These are phyloP conservation scores for Pithys albifrons DNA, from an alignment of 2,113 vertebrate species.

Conservation along the genomic window DNA sequence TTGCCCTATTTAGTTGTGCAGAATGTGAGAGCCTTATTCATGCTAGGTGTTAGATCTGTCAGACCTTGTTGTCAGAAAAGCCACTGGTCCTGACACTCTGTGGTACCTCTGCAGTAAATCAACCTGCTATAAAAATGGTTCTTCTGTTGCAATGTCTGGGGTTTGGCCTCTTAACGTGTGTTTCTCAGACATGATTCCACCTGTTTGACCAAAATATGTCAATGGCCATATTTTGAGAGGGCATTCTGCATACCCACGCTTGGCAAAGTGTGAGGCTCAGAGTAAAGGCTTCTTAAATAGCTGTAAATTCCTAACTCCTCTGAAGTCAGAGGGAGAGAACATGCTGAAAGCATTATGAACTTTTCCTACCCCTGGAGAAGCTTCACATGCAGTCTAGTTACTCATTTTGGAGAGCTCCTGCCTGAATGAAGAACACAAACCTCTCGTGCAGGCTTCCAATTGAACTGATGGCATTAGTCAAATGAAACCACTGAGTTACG, in stretches of 20 bases:
- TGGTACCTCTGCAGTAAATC: slow-evolving; percentile 60
- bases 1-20: slow-evolving; percentile 66
- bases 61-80: slow-evolving; percentile 17
- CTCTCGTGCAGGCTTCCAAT: slow-evolving; percentile 61
- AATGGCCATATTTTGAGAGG: slow-evolving; percentile 8
- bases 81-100: slow-evolving; percentile 18
- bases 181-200: slow-evolving; percentile 1
- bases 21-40: slow-evolving; percentile 60
- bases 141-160: not conserved
- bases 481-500: slow-evolving; percentile 64
- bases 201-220: slow-evolving; percentile 56
- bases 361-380: slow-evolving; percentile 73
- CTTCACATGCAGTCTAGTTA: slow-evolving; percentile 72
- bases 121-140: slow-evolving; percentile 12
- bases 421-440: slow-evolving; percentile 71
- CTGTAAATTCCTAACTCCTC: slow-evolving; percentile 34
- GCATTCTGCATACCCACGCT: slow-evolving; percentile 30
- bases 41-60: slow-evolving; percentile 37
- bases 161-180: not conserved
- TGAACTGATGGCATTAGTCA: slow-evolving; percentile 53
- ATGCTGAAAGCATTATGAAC: slow-evolving; percentile 48
- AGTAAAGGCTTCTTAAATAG: slow-evolving; percentile 57
- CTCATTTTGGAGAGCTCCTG: slow-evolving; percentile 71
- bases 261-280: slow-evolving; percentile 40
- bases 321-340: slow-evolving; percentile 57